phyloP scores from a whole-genome alignment of 1,140 invertebrate genomes.

The Bicyclus anynana region DNA sequence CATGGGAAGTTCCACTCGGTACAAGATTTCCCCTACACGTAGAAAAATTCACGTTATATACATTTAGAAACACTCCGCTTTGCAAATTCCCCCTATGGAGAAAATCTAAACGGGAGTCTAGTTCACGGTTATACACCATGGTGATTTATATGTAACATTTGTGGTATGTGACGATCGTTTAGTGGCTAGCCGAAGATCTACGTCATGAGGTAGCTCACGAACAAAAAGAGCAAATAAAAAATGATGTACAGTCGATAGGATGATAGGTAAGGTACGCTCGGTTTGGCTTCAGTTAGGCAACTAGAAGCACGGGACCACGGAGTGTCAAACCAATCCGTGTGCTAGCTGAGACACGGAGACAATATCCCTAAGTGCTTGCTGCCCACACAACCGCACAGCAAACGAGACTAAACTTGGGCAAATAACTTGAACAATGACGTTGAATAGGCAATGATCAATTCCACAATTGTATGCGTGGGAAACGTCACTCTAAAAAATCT shows the following conservation, averaged over 20 bases:
- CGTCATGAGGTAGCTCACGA: conserved; percentile 43
- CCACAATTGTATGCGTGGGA: too few species aligned
- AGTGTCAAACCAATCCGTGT: conserved; percentile 56
- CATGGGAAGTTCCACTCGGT: conserved; percentile 92
- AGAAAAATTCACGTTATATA: conserved; percentile 80
- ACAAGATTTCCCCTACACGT: conserved; percentile 91
- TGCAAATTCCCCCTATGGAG: conserved; percentile 26
- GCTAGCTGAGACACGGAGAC: conserved; percentile 40
- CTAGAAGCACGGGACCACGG: conserved; percentile 75
- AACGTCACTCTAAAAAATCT: too few species aligned
- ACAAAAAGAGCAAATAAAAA: conserved; percentile 59
- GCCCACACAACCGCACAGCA: conserved; percentile 32
- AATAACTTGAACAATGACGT: too few species aligned
- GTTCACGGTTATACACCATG: not conserved
- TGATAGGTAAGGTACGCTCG: conserved; percentile 30
- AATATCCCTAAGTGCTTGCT: conserved; percentile 13
- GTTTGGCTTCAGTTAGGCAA: conserved; percentile 58
- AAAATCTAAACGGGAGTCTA: conserved; percentile 14
- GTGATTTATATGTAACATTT: not conserved
- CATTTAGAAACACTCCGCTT: conserved; percentile 37
- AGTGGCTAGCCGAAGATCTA: not conserved
- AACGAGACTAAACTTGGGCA: not conserved
- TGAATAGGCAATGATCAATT: not conserved
- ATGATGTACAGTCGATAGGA: conserved; percentile 28
- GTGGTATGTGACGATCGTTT: not conserved